A percentile compares a stretch with the other conserved stretches of the same genome.
These are phyloP conservation scores for Anableps anableps DNA, from an alignment of 2,797 vertebrate species.

Conservation along the genomic window DNA sequence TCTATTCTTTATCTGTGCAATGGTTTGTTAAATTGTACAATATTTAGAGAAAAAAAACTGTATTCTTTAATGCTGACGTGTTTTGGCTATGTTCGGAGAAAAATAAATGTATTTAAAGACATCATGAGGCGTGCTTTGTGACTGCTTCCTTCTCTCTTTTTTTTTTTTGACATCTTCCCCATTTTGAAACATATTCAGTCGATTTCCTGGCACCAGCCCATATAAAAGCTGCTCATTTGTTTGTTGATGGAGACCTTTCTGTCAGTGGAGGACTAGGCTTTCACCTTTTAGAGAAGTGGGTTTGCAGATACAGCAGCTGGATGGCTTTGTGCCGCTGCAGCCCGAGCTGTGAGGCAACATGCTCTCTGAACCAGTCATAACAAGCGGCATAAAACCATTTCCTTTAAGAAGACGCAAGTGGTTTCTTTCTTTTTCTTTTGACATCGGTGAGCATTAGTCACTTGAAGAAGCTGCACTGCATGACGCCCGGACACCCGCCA, in stretches of 20 bases:
- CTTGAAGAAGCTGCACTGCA: slow-evolving; percentile 27
- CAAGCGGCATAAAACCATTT: slow-evolving; percentile 60
- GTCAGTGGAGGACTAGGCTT: not conserved
- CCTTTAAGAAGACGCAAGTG: slow-evolving; percentile 47
- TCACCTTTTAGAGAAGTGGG: not conserved
- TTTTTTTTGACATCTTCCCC: slow-evolving; percentile 59
- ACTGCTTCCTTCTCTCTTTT: slow-evolving; percentile 62
- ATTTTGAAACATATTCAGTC: slow-evolving; percentile 40
- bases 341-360: slow-evolving; percentile 21
- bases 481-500: not conserved
- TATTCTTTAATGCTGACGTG: slow-evolving; percentile 68
- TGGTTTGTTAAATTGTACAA: slow-evolving; percentile 68
- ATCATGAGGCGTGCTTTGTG: slow-evolving; percentile 32
- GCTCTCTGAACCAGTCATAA: slow-evolving; percentile 23
- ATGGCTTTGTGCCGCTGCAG: not conserved
- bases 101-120: slow-evolving; percentile 58
- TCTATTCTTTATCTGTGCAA: slow-evolving; percentile 63
- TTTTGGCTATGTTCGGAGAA: slow-evolving; percentile 71
- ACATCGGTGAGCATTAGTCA: slow-evolving; percentile 31
- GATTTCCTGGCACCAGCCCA: not conserved
- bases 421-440: slow-evolving; percentile 10
- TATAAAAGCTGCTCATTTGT: not conserved
- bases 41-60: slow-evolving; percentile 54
- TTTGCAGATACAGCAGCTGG: not conserved
- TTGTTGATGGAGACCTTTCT: not conserved